A percentile compares a stretch with the other conserved stretches of the same genome.
Evolutionary conservation across 1,140 invertebrate genomes (phyloP).

Genomic region (Reticulitermes speratus): DNA sequence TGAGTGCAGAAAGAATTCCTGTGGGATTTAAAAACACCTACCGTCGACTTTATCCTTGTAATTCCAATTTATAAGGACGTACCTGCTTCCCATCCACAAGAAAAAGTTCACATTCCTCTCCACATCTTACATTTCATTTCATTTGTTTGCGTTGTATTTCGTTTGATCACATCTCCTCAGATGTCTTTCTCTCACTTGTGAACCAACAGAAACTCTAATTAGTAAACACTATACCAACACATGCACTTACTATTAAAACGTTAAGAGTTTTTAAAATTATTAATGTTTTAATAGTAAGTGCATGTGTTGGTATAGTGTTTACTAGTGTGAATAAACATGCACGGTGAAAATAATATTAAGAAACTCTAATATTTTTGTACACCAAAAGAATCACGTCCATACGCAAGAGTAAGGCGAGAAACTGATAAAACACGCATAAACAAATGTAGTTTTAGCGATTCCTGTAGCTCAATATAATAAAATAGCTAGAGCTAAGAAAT

Average conservation of each 20-base stretch:
- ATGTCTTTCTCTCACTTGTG: neutral
- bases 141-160: neutral
- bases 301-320: no score
- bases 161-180: neutral
- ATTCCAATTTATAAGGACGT: neutral
- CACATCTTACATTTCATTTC: neutral
- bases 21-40: no score
- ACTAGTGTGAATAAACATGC: no score
- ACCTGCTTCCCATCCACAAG: neutral
- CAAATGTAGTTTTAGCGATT: neutral
- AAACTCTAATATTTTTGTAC: neutral
- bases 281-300: no score
- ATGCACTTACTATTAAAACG: no score
- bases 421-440: neutral
- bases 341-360: no score
- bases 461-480: neutral
- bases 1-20: no score
- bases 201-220: neutral
- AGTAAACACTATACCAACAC: no score
- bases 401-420: neutral
- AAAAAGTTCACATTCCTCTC: neutral
- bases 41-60: neutral
- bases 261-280: no score
- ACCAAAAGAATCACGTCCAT: neutral
- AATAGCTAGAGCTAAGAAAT: neutral